phyloP scores from a whole-genome alignment of 2,113 vertebrate genomes.

The Apeltes quadracus region DNA sequence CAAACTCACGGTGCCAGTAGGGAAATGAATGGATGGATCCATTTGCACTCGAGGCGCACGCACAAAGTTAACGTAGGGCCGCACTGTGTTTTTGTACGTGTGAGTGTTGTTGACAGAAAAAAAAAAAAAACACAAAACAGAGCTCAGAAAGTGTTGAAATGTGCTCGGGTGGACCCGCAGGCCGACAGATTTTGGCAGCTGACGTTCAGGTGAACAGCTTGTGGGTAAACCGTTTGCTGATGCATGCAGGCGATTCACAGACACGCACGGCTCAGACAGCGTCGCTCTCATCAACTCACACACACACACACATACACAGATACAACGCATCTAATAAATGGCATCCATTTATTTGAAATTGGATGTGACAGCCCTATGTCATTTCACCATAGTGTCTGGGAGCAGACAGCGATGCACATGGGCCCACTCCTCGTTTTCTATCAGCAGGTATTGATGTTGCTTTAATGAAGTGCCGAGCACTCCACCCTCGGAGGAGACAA shows the following conservation, averaged over 20 bases:
- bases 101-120: background rate
- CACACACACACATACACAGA: constrained; percentile 50
- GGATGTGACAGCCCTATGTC: constrained; percentile 74
- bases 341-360: constrained; percentile 72
- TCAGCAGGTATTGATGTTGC: constrained; percentile 80
- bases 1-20: constrained; percentile 55
- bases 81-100: background rate
- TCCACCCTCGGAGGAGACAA: constrained; percentile 73
- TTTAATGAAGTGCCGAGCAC: constrained; percentile 81
- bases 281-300: constrained; percentile 66
- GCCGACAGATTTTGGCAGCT: constrained; percentile 67
- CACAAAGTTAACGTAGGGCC: constrained; percentile 4
- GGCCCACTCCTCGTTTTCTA: constrained; percentile 74
- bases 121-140: constrained; percentile 37
- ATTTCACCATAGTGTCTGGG: constrained; percentile 58
- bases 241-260: constrained; percentile 64
- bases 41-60: constrained; percentile 21
- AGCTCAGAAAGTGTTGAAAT: constrained; percentile 26
- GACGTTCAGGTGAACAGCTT: constrained; percentile 77
- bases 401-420: constrained; percentile 67
- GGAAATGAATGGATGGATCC: constrained; percentile 48
- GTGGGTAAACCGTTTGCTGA: constrained; percentile 72
- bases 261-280: constrained; percentile 55
- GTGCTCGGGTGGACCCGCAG: constrained; percentile 29
- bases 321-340: constrained; percentile 70